Conservation (phyloP, 2,113 vertebrate species). For the Chascanopsetta lugubris region DNA sequence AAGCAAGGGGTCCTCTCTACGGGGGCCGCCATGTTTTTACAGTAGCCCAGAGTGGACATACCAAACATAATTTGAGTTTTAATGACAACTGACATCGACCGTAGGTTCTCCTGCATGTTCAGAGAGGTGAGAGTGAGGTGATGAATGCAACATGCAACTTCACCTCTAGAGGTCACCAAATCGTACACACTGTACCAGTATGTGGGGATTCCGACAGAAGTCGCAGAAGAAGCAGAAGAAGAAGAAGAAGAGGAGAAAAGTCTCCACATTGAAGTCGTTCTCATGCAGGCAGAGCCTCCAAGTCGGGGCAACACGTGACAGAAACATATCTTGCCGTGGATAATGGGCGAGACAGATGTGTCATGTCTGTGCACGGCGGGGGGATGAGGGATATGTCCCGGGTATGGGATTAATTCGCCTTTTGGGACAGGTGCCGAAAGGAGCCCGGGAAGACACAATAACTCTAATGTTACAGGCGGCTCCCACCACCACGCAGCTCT, state of each 20-base stretch:
- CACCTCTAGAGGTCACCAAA: too few relatives aligned
- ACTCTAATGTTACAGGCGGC: conserved; percentile 70
- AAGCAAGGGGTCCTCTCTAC: too few relatives aligned
- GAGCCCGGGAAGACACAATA: conserved; percentile 70
- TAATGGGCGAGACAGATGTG: conserved; percentile 72
- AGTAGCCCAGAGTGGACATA: too few relatives aligned
- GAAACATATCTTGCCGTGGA: conserved; percentile 48
- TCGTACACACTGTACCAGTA: too few relatives aligned
- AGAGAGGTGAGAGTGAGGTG: too few relatives aligned
- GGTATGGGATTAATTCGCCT: conserved; percentile 65
- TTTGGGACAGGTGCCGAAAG: conserved; percentile 72
- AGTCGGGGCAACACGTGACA: conserved; percentile 51
- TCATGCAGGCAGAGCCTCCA: conserved; percentile 27
- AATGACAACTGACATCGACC: too few relatives aligned
- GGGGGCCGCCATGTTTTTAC: too few relatives aligned
- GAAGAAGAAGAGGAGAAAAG: neutral
- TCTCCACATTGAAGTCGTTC: conserved; percentile 5
- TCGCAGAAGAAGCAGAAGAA: conserved; percentile 1
- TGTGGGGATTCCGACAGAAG: too few relatives aligned
- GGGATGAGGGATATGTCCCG: conserved; percentile 44
- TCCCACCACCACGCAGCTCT: conserved; percentile 16
- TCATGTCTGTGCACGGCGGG: conserved; percentile 56
- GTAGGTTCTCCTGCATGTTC: too few relatives aligned
- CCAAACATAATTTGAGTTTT: too few relatives aligned
- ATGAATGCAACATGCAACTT: too few relatives aligned